These are phyloP conservation scores for Psettodes erumei DNA, from an alignment of 2,113 vertebrate genomes.

Conservation along the genomic window DNA sequence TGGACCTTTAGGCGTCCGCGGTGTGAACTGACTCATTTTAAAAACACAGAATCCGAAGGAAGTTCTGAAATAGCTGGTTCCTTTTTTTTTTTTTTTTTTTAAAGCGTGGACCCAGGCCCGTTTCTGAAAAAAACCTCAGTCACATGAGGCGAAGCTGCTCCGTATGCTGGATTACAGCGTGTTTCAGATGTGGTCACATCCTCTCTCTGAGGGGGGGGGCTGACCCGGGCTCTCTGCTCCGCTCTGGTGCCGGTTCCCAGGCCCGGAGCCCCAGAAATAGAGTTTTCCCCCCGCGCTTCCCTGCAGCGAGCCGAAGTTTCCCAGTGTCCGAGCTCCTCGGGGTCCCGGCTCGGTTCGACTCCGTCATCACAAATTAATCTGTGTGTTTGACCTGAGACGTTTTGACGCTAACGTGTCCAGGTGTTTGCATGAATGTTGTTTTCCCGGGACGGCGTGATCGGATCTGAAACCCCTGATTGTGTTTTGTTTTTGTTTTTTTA, in stretches of 20 bases:
- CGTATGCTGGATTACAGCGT: conserved; percentile 36
- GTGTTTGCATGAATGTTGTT: too few relatives aligned
- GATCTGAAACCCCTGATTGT: too few relatives aligned
- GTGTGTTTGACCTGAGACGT: too few relatives aligned
- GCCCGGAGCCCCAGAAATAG: conserved; percentile 77
- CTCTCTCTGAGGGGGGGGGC: conserved; percentile 64
- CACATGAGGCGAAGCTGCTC: conserved; percentile 16
- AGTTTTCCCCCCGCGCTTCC: conserved; percentile 52
- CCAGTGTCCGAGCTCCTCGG: conserved; percentile 63
- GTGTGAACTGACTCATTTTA: too few relatives aligned
- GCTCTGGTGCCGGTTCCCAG: conserved; percentile 78
- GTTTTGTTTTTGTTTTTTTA: too few relatives aligned
- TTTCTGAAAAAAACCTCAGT: conserved; percentile 23
- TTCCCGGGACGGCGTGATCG: too few relatives aligned
- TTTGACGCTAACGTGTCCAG: too few relatives aligned
- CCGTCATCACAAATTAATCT: too few relatives aligned
- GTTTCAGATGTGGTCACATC: conserved; percentile 67
- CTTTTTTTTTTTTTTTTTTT: too few relatives aligned
- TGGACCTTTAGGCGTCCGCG: too few relatives aligned
- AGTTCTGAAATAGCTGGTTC: conserved; percentile 20
- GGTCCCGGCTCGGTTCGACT: conserved; percentile 58
- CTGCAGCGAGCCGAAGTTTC: conserved; percentile 63
- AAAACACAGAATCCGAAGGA: background rate
- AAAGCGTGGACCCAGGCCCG: background rate
- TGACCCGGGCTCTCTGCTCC: conserved; percentile 51